Evolutionary conservation across 1,140 invertebrate species (phyloP).

Genomic region (Limonius californicus): DNA sequence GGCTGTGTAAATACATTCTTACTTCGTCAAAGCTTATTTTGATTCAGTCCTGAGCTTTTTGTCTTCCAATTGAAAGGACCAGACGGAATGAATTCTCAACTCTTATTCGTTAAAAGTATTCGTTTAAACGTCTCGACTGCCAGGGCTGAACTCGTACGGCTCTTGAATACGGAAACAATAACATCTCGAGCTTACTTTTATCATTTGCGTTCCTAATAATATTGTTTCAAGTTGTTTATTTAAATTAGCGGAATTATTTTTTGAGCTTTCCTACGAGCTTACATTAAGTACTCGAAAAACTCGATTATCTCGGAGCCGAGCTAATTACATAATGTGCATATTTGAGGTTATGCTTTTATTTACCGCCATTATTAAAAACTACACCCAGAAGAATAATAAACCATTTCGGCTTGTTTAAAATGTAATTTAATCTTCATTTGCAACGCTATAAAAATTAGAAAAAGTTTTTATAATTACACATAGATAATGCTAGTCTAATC

Average conservation of each 20-base stretch:
- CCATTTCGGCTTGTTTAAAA: too few species aligned
- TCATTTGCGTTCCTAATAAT: conserved; percentile 34
- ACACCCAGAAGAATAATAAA: too few species aligned
- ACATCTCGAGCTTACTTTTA: conserved; percentile 27
- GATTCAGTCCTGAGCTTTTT: conserved; percentile 32
- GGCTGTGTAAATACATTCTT: conserved; percentile 42
- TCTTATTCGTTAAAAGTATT: conserved; percentile 8
- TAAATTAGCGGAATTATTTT: conserved; percentile 24
- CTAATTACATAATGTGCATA: too few species aligned
- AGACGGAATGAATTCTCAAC: conserved; percentile 13
- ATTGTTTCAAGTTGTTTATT: conserved; percentile 37
- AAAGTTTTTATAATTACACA: too few species aligned
- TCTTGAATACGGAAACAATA: conserved; percentile 29
- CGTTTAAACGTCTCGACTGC: neutral
- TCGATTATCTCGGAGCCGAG: too few species aligned
- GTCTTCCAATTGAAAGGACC: conserved; percentile 26
- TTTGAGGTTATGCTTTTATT: too few species aligned
- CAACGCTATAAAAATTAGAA: too few species aligned
- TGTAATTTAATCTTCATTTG: too few species aligned
- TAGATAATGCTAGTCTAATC: too few species aligned
- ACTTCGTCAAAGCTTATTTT: conserved; percentile 32
- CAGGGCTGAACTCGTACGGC: neutral
- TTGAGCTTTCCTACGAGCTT: neutral
- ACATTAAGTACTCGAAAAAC: too few species aligned
- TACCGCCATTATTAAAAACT: too few species aligned